Base-by-base conservation (phyloP, 2,888 invertebrate species). In the Rhamphomyia laevipes region DNA sequence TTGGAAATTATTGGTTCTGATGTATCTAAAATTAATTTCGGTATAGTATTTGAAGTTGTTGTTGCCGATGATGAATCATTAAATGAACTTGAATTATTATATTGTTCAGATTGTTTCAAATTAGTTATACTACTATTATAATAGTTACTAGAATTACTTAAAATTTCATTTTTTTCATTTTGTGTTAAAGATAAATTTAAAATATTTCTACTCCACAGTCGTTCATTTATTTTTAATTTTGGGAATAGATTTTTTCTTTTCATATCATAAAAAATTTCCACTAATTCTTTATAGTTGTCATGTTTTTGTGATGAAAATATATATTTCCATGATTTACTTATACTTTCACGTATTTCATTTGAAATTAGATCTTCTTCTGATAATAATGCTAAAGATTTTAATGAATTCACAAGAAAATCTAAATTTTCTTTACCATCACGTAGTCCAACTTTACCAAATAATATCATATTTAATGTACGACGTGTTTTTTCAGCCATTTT, bases 401-500 rank as follows among this genome's bases (percentile, higher is more conserved):
- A 64, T 17, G 73, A 63, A 1, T 63, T 53, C 43, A 72, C 55
- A 16, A 80, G 60, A 53, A 72, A 68, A 4, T 62, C 70, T 21
- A 78, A 59, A 57, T 76, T 75, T 51, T 61, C 57, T 1, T 65
- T 58, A 2, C 80, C 80, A 49, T 74, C 72, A 4, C 68, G 68
- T 18, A 80, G 70, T 1, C 78, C 79, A 0, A 75, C 75, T 61
- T 79, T 78, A 0, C 80, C 80, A 7, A 80, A 62, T 7, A 80
- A 64, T 31, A 79, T 72, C 72, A 76, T 78, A 57, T 80, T 80
- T 1, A 80, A 62, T 44, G 68, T 69, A 47, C 68, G 74, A 4
- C 75, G 61, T 58, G 71, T 66, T 43, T 64, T 64, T 49, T 75
- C 75, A 2, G 77, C 74, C 52, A 66, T 57, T 45, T 67, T 70